Conservation (phyloP, 2,888 invertebrate genomes). For the Anodontia alba region DNA sequence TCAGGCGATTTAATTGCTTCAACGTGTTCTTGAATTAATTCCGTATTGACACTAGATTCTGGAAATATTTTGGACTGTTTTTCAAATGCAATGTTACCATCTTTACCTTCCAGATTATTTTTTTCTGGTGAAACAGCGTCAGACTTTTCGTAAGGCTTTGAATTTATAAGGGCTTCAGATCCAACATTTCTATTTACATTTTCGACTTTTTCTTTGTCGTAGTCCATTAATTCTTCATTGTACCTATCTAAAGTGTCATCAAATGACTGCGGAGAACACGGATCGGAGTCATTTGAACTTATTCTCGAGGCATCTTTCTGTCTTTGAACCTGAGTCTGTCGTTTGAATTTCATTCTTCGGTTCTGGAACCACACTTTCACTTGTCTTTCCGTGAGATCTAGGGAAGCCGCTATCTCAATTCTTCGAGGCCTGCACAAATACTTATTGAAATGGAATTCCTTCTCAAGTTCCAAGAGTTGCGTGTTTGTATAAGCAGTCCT, state of each 20-base stretch:
- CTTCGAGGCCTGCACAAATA: constrained; percentile 92
- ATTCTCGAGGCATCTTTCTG: constrained; percentile 63
- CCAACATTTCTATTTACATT: not conserved
- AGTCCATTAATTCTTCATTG: constrained; percentile 20
- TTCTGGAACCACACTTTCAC: constrained; percentile 99
- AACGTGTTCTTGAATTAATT: not conserved
- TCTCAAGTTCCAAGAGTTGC: constrained; percentile 93
- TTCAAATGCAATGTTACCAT: not conserved
- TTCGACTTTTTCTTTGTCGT: not conserved
- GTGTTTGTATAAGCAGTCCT: constrained; percentile 93
- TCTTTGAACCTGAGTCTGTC: constrained; percentile 75
- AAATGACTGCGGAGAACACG: constrained; percentile 53
- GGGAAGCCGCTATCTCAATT: constrained; percentile 90
- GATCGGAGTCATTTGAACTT: constrained; percentile 50
- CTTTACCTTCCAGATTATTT: not conserved
- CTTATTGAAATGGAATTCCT: constrained; percentile 91
- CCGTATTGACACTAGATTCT: not conserved
- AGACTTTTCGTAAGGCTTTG: not conserved
- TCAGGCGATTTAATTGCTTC: constrained; percentile 12
- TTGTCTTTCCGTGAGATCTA: constrained; percentile 91
- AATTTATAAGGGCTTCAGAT: not conserved
- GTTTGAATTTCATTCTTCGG: constrained; percentile 93
- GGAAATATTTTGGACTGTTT: not conserved
- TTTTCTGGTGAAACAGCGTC: constrained; percentile 9
- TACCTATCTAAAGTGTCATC: constrained; percentile 46